Evolutionary conservation across 2,797 vertebrate species (phyloP), one percentile per base, ranked within the genome.

Genomic region (Neosilurus mollespiculum): DNA sequence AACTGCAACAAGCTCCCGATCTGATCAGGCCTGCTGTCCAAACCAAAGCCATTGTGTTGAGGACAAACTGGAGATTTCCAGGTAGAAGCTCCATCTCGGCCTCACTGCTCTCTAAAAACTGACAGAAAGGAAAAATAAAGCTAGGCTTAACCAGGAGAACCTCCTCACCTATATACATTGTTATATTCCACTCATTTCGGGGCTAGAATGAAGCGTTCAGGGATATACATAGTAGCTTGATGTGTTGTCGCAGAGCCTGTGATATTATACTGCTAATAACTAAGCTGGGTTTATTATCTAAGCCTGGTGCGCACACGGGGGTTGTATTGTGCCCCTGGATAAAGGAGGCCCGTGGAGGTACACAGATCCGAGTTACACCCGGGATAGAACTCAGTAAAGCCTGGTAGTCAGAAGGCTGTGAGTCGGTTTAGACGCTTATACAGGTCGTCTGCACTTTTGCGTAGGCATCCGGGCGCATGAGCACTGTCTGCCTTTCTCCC

Each of bases 31-130:
- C 90, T 89, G 87, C 83, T 84, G 82, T 84, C 70, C 15, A 90
- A 87, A 76, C 85, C 81, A 83, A 81, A 86, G 83, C 88, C 87
- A 91, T 91, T 92, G 90, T 91, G 87, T 88, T 82, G 87, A 89
- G 89, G 89, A 93, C 90, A 72, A 91, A 87, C 89, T 87, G 85
- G 79, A 88, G 72, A 87, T 90, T 86, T 89, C 73, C 87, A 93
- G 93, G 93, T 94, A 92, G 93, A 91, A 84, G 30, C 78, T 87
- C 9, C 54, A 83, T 82, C 67, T 26, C 66, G 82, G 54, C 71
- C 83, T 73, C 30, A 58, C 16, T 77, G 8, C 26, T 62, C 26
- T 78, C 26, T 62, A 12, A 26, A 24, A 64, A 54, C 12, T 67
- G 2, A 8, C 54, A 37, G 0, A 69, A 22, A 37, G 34, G 10